Percentiles rank a stretch among this genome's conserved stretches.
These are phyloP conservation scores for Myotis pilosus DNA, from an alignment of 2,797 vertebrate genomes.

Conservation along the genomic window DNA sequence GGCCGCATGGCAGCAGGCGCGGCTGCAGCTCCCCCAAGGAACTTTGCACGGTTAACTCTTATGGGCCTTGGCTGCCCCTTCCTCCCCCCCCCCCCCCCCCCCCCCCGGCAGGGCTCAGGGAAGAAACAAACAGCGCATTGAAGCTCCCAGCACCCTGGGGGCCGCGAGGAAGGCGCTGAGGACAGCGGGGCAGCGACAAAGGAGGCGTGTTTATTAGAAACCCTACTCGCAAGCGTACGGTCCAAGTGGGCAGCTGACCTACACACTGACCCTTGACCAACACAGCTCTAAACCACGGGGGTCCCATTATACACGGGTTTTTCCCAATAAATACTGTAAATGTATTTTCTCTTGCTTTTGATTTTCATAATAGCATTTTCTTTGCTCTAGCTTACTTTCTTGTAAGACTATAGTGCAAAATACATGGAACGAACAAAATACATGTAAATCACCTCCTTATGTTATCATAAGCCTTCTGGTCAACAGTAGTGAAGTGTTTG, in stretches of 20 bases:
- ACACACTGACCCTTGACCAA: background rate
- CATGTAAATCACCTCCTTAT: accelerated
- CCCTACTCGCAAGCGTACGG: accelerated
- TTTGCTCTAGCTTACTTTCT: background rate
- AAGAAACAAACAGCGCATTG: accelerated
- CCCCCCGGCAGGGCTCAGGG: background rate
- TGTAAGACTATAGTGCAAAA: background rate
- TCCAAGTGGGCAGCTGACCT: background rate
- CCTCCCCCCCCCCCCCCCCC: accelerated
- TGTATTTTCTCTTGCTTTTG: background rate
- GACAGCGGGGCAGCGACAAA: accelerated
- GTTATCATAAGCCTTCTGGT: background rate
- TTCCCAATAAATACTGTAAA: background rate
- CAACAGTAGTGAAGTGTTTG: background rate
- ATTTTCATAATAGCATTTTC: background rate
- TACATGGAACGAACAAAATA: background rate
- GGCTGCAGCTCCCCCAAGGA: background rate
- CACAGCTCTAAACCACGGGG: too few relatives aligned
- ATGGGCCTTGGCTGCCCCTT: background rate
- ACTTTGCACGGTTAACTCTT: background rate
- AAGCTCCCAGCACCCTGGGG: background rate
- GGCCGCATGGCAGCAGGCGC: background rate
- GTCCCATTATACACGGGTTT: background rate
- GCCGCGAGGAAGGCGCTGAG: background rate
- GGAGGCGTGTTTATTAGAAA: background rate